A percentile compares a stretch with the other conserved stretches of the same genome.
These are phyloP conservation scores for Drosophila trapezifrons DNA, from an alignment of 1,140 invertebrate species.

Conservation along the genomic window DNA sequence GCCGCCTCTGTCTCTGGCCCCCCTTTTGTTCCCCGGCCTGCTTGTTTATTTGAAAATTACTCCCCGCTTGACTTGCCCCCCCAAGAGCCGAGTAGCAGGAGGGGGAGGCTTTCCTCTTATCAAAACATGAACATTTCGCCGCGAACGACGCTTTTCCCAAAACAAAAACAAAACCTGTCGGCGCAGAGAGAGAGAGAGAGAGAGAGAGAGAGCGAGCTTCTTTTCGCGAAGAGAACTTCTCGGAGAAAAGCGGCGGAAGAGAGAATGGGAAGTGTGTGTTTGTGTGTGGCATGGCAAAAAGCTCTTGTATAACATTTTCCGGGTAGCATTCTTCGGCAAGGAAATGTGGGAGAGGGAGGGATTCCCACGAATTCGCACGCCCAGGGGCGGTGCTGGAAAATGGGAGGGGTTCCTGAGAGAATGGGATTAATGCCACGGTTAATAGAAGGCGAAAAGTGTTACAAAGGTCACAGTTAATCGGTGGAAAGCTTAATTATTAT, in stretches of 20 bases:
- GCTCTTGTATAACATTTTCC: constrained; percentile 64
- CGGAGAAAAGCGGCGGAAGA: constrained; percentile 13
- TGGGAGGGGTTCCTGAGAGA: neutral
- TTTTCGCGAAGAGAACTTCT: constrained; percentile 15
- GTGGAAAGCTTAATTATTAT: neutral
- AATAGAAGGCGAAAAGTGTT: neutral
- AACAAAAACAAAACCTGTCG: constrained; percentile 60
- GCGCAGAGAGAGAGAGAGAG: constrained; percentile 45
- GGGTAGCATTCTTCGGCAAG: constrained; percentile 15
- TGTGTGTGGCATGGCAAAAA: constrained; percentile 51
- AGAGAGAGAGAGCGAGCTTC: constrained; percentile 48
- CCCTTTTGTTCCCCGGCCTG: constrained; percentile 31
- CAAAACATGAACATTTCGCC: constrained; percentile 62
- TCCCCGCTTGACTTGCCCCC: constrained; percentile 42
- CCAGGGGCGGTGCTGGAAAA: constrained; percentile 30
- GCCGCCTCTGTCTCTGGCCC: neutral
- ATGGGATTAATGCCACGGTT: neutral
- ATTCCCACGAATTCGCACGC: constrained; percentile 37
- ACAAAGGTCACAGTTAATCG: constrained; percentile 4
- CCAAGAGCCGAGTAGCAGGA: neutral
- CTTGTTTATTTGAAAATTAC: constrained; percentile 69
- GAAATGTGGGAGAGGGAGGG: constrained; percentile 18
- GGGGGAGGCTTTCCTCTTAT: constrained; percentile 51
- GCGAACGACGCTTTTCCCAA: constrained; percentile 56
- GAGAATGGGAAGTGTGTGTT: constrained; percentile 4